Percentiles rank a stretch among this genome's conserved stretches.
Conservation (phyloP, 2,113 vertebrate species). For the Zonotrichia leucophrys region DNA sequence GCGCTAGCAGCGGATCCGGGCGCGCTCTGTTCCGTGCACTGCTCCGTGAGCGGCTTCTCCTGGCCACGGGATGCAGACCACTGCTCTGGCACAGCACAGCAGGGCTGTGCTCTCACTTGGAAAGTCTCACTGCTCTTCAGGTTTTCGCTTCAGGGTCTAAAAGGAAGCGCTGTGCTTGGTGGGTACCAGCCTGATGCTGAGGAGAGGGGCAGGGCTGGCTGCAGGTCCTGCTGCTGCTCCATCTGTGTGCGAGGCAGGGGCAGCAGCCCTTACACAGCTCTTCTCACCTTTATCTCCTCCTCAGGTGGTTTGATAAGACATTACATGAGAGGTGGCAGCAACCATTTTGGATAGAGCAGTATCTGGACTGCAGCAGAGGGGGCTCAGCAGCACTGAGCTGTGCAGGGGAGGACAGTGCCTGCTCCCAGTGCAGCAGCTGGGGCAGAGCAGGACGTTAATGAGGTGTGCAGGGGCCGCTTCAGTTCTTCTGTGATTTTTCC, state of each 20-base stretch:
- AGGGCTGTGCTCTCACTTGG: not conserved
- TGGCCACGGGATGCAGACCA: not conserved
- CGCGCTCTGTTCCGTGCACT: rapidly evolving
- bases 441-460: not conserved
- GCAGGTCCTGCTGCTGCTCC: not conserved
- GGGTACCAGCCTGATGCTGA: not conserved
- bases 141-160: not conserved
- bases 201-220: not conserved
- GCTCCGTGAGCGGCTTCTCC: rapidly evolving
- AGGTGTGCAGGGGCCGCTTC: not conserved
- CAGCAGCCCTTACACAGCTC: not conserved
- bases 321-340: not conserved
- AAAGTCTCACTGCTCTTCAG: not conserved
- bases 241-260: rapidly evolving
- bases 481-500: not conserved
- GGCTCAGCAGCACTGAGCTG: not conserved
- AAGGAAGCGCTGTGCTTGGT: rapidly evolving
- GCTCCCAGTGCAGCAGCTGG: not conserved
- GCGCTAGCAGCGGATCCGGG: rapidly evolving
- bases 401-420: not conserved
- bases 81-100: not conserved
- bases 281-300: not conserved
- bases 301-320: not conserved
- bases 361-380: not conserved
- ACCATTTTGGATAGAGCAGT: not conserved